These are phyloP conservation scores for Tribolium castaneum DNA, from an alignment of 1,140 invertebrate genomes.

Conservation along the genomic window DNA sequence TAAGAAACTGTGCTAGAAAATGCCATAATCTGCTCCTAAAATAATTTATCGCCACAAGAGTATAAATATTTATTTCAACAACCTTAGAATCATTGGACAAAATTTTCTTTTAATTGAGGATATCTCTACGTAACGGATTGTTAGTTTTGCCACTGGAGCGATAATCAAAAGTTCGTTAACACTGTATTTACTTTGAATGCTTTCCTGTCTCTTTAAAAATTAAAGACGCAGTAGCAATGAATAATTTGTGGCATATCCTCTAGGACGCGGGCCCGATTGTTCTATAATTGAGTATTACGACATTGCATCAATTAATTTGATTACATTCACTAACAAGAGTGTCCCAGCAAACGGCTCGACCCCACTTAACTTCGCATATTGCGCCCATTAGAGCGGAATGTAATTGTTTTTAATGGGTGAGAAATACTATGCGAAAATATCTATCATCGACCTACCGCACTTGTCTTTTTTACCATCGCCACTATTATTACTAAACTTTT, in stretches of 20 bases:
- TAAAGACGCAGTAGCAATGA: background rate
- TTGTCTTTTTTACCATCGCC: constrained; percentile 6
- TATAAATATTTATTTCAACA: background rate
- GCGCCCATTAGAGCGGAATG: constrained; percentile 17
- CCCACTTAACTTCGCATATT: constrained; percentile 22
- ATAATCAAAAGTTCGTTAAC: background rate
- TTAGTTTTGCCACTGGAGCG: background rate
- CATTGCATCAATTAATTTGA: constrained; percentile 36
- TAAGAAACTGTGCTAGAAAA: too few species aligned
- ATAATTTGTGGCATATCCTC: background rate
- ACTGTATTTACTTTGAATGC: background rate
- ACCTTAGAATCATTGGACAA: background rate
- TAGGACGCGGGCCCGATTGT: background rate
- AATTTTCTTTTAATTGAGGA: background rate
- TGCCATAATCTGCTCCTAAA: too few species aligned
- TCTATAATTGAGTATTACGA: constrained; percentile 32
- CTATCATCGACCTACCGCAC: constrained; percentile 23
- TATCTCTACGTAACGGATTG: background rate
- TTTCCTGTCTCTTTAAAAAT: background rate
- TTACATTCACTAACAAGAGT: constrained; percentile 22
- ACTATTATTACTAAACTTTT: constrained; percentile 8
- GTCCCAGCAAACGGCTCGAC: constrained; percentile 12
- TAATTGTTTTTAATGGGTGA: constrained; percentile 33
- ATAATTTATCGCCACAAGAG: background rate
- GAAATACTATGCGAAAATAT: constrained; percentile 15